These are phyloP conservation scores for Drosophila recens DNA, from an alignment of 2,888 invertebrate genomes.

Conservation along the genomic window DNA sequence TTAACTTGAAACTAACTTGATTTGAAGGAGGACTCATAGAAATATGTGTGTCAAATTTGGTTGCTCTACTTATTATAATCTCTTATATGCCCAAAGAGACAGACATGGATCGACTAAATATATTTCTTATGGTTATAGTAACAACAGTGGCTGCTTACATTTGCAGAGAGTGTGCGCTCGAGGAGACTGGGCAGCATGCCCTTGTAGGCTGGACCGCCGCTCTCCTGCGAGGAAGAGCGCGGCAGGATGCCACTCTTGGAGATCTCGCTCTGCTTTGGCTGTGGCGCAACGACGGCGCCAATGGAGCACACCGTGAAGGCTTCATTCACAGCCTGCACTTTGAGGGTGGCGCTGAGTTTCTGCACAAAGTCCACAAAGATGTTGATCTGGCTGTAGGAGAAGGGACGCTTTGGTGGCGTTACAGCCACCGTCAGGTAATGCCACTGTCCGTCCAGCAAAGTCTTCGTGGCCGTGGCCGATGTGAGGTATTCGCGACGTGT, in stretches of 20 bases:
- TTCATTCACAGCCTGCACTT: conserved; percentile 87
- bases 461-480: conserved; percentile 85
- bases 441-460: conserved; percentile 86
- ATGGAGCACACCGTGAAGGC: conserved; percentile 85
- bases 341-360: conserved; percentile 86
- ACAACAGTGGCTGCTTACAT: conserved; percentile 69
- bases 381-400: conserved; percentile 87
- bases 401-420: conserved; percentile 86
- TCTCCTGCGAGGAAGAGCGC: conserved; percentile 82
- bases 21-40: too few species aligned
- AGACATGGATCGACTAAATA: too few species aligned
- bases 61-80: too few species aligned
- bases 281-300: conserved; percentile 81
- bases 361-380: conserved; percentile 87
- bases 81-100: too few species aligned
- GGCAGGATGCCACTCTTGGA: conserved; percentile 57
- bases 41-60: too few species aligned
- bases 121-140: too few species aligned
- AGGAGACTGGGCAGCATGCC: conserved; percentile 85
- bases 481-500: conserved; percentile 87
- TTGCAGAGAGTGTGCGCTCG: conserved; percentile 84
- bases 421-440: conserved; percentile 87
- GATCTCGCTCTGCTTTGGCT: conserved; percentile 55
- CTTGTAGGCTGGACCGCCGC: conserved; percentile 64
- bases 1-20: too few species aligned